Evolutionary conservation across 2,113 vertebrate species (phyloP).

Genomic region (Hippolais icterina): DNA sequence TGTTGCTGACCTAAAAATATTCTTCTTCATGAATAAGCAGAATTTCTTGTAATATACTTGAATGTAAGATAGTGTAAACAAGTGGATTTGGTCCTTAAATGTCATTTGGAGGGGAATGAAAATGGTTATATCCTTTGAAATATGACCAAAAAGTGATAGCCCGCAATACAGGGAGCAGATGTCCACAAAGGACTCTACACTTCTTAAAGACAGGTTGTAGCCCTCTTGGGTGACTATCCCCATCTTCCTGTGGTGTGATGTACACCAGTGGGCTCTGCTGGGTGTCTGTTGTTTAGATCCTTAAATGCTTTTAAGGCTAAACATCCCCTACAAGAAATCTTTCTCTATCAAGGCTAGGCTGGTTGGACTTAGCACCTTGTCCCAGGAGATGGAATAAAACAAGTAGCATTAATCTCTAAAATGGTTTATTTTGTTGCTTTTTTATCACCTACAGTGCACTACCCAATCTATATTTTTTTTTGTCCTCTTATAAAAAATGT

Average conservation of each 20-base stretch:
- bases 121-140: neutral
- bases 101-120: neutral
- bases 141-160: neutral
- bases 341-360: neutral
- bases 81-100: neutral
- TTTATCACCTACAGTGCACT: neutral
- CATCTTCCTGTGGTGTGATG: neutral
- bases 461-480: neutral
- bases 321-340: neutral
- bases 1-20: neutral
- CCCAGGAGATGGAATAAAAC: neutral
- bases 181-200: neutral
- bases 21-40: neutral
- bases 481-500: neutral
- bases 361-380: neutral
- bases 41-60: neutral
- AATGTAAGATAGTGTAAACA: neutral
- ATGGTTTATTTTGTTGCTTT: neutral
- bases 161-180: neutral
- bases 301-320: neutral
- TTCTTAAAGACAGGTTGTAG: neutral
- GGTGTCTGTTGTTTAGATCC: neutral
- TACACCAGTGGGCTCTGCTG: neutral
- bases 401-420: neutral
- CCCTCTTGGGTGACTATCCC: rapidly evolving